Percentiles rank a stretch among this genome's conserved stretches.
Evolutionary conservation across 2,888 invertebrate genomes (phyloP).

Genomic region (Perdita meconis): DNA sequence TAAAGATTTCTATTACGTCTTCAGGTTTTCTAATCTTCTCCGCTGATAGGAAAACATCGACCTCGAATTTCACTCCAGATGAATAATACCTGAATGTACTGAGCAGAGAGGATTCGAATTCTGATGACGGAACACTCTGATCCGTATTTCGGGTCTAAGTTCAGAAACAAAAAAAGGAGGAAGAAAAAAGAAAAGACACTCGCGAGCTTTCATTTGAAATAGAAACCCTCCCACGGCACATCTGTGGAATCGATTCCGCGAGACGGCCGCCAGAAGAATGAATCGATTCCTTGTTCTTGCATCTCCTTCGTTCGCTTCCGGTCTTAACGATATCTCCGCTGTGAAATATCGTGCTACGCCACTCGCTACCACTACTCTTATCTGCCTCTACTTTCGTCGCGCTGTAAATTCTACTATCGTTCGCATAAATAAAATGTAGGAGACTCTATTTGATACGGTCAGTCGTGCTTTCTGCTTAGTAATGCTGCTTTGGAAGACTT

Average conservation of each 20-base stretch:
- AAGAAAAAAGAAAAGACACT: too few species aligned
- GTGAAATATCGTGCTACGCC: constrained; percentile 6
- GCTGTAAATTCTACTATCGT: constrained; percentile 45
- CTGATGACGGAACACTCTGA: too few species aligned
- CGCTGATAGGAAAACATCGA: too few species aligned
- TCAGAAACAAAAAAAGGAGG: too few species aligned
- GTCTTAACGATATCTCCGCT: constrained; percentile 12
- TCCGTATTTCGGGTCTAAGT: too few species aligned
- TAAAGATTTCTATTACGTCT: too few species aligned
- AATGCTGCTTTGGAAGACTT: neutral
- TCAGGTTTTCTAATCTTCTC: too few species aligned
- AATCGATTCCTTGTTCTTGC: constrained; percentile 30
- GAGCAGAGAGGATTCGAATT: too few species aligned
- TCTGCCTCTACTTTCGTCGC: constrained; percentile 15
- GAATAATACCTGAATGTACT: too few species aligned
- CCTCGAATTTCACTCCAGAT: too few species aligned
- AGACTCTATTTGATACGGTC: constrained; percentile 17
- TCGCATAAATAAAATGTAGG: constrained; percentile 39
- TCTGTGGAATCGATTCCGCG: constrained; percentile 52
- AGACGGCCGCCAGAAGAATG: too few species aligned
- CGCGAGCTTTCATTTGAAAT: neutral
- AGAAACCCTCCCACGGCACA: constrained; percentile 21
- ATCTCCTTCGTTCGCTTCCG: constrained; percentile 27
- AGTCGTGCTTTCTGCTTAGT: constrained; percentile 9
- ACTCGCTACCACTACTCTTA: constrained; percentile 18